Conservation (phyloP, 2,797 vertebrate genomes). For the Sebastes kiyomatsui region DNA sequence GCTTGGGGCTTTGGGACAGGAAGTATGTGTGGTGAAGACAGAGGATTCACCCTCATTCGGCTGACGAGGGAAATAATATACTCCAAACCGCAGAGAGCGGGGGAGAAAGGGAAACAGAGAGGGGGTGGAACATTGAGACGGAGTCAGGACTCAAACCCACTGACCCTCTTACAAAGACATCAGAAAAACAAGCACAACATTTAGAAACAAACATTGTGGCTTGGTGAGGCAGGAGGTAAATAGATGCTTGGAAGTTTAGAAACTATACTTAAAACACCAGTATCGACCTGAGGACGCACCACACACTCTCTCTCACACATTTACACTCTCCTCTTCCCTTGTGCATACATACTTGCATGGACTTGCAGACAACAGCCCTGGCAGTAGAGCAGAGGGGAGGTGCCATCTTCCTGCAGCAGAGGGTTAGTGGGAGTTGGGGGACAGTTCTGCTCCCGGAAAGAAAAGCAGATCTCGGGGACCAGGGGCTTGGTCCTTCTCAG, state of each 20-base stretch:
- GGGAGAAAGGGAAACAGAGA: constrained; percentile 16
- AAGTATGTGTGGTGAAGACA: constrained; percentile 60
- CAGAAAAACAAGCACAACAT: constrained; percentile 37
- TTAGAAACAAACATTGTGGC: constrained; percentile 42
- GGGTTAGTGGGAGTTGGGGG: constrained; percentile 90
- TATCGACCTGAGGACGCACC: background rate
- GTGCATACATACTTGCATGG: constrained; percentile 91
- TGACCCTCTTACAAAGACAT: constrained; percentile 62
- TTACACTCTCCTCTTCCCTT: background rate
- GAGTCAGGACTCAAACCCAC: constrained; percentile 65
- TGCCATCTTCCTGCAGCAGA: constrained; percentile 93
- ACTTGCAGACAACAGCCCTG: constrained; percentile 90
- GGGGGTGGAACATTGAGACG: constrained; percentile 49
- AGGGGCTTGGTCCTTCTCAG: constrained; percentile 88
- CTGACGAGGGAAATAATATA: constrained; percentile 72
- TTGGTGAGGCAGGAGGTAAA: constrained; percentile 12
- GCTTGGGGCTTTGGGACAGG: constrained; percentile 58
- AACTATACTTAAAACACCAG: constrained; percentile 2
- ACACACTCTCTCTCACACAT: background rate
- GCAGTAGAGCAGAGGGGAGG: constrained; percentile 91
- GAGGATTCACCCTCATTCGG: constrained; percentile 67
- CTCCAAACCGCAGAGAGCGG: constrained; percentile 54
- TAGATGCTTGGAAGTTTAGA: background rate
- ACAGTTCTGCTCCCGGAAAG: constrained; percentile 91
- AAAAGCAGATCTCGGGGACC: constrained; percentile 97